Percentiles rank a stretch among this genome's conserved stretches.
Evolutionary conservation across 2,797 vertebrate genomes (phyloP).

Genomic region (Remorina albescens): DNA sequence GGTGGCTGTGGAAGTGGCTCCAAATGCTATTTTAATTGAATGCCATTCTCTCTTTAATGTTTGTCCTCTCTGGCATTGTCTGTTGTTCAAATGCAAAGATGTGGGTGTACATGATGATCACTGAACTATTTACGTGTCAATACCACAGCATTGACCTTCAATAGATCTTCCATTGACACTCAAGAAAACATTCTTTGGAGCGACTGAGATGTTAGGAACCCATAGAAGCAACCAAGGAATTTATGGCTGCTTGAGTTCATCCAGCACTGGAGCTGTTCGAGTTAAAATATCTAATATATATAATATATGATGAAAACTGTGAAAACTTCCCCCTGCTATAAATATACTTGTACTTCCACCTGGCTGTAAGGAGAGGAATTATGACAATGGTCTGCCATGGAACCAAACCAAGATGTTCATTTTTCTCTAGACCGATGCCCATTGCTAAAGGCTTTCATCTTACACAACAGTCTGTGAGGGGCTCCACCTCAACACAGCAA

Average conservation of each 20-base stretch:
- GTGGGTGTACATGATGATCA: background rate
- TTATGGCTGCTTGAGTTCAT: background rate
- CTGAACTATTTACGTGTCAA: background rate
- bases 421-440: background rate
- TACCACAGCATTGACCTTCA: conserved; percentile 1
- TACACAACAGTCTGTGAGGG: background rate
- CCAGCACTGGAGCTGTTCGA: background rate
- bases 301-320: background rate
- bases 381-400: background rate
- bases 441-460: background rate
- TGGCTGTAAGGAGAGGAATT: background rate
- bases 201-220: background rate
- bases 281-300: conserved; percentile 10
- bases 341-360: background rate
- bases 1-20: background rate
- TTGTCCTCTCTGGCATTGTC: background rate
- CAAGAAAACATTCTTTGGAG: conserved; percentile 23
- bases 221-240: conserved; percentile 2
- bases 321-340: background rate
- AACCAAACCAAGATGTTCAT: background rate
- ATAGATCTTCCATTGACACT: conserved; percentile 27
- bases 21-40: background rate
- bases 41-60: background rate
- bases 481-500: background rate
- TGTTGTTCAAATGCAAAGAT: conserved; percentile 5